Base-by-base conservation (phyloP, 2,888 invertebrate species). In the Hybos culiciformis region DNA sequence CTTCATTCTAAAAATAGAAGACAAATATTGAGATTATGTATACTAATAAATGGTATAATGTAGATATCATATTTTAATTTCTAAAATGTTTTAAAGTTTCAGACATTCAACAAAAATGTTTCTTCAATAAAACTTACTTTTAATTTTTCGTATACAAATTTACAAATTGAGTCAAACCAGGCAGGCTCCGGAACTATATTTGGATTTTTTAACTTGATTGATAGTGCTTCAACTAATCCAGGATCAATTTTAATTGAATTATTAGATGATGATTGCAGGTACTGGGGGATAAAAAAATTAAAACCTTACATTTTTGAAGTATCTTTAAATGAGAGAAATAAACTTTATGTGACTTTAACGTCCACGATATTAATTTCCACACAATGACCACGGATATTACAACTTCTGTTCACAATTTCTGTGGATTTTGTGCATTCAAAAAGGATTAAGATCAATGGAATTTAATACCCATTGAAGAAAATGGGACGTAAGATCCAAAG, bases 91-190 rank as follows among this genome's bases (percentile, higher is more conserved):
- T 44, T 12, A 11, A 6, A 14, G 12, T 19, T 33, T 1, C 11
- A 21, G 3, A 38, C 5, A 32, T 39, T 43, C 24, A 24, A 3
- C 4, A 29, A n/a, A n/a, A n/a, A 29, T n/a, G n/a, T n/a, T n/a
- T n/a, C n/a, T n/a, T n/a, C n/a, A n/a, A n/a, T n/a, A n/a, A n/a
- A n/a, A n/a, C n/a, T 26, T 44, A 50, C 50, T 38, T 53, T 54
- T 8, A 54, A 34, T 41, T 54, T 54, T 37, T 53, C 54, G 18
- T 53, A 54, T 11, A 54, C 49, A 37, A 46, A 54, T 46, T 54
- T 53, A 19, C 50, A 50, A 14, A 54, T 54, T 12, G 52, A 52
- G 24, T 54, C 53, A 31, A 54, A 52, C 53, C 53, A 54, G 20
- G 38, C 38, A 5, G 37, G 37, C 18, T 52, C 52, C 2, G 53